Percentiles rank a stretch among this genome's conserved stretches.
Conservation (phyloP, 2,888 invertebrate species). For the Therioaphis trifolii region DNA sequence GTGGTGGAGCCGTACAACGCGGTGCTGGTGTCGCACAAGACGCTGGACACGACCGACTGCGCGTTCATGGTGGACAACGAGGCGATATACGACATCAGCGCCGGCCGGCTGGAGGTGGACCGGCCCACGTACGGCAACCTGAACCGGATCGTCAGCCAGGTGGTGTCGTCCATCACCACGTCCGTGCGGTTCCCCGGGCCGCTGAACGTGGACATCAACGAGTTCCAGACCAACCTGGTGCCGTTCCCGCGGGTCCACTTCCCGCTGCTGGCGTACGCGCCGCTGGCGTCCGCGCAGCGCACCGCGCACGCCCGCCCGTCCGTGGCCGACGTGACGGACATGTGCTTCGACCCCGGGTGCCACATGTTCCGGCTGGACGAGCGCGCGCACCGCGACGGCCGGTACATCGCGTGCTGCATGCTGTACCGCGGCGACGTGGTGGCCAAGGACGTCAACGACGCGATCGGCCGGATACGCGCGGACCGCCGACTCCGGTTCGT, state of each 20-base stretch:
- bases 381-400: slow-evolving; percentile 71
- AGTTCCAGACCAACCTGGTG: slow-evolving; percentile 66
- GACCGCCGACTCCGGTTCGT: slow-evolving; percentile 85
- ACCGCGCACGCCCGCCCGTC: slow-evolving; percentile 64
- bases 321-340: slow-evolving; percentile 64
- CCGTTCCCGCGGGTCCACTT: slow-evolving; percentile 66
- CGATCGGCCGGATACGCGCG: slow-evolving; percentile 82
- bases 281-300: slow-evolving; percentile 63
- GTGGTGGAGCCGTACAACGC: slow-evolving; percentile 70
- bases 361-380: slow-evolving; percentile 65
- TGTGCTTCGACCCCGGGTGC: slow-evolving; percentile 57
- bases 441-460: slow-evolving; percentile 87
- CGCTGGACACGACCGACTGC: slow-evolving; percentile 68
- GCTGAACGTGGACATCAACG: slow-evolving; percentile 65
- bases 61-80: slow-evolving; percentile 69
- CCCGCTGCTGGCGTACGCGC: slow-evolving; percentile 65
- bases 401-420: slow-evolving; percentile 91
- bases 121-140: slow-evolving; percentile 73
- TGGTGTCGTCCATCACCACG: slow-evolving; percentile 66
- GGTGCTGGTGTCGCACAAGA: slow-evolving; percentile 69
- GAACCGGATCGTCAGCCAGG: slow-evolving; percentile 72
- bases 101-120: slow-evolving; percentile 71
- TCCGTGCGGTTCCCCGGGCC: slow-evolving; percentile 65
- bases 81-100: slow-evolving; percentile 70
- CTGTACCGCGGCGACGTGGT: slow-evolving; percentile 91